Base-by-base conservation (phyloP, 2,113 vertebrate species). In the Brachyistius frenatus region DNA sequence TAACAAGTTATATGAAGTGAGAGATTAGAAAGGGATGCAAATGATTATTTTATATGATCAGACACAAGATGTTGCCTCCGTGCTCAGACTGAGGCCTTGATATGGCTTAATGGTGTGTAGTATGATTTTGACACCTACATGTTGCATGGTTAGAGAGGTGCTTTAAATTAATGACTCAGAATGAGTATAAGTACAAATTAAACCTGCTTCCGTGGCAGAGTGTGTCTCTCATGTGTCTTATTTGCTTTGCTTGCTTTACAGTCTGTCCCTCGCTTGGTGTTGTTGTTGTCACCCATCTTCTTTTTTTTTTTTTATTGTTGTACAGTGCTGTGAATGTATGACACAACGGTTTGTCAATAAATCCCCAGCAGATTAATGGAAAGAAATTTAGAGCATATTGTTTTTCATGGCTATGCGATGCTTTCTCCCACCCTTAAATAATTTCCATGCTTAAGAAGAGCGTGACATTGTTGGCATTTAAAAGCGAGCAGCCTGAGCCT, bases 181-280 rank as follows among this genome's bases (percentile, higher is more conserved):
- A n/a, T 16, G 15, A 31, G 13, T 44, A 49, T 54, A 13, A 41
- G 5, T 36, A 4, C 44, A 61, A 14, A 67, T 31, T 37, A 10
- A 1, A 37, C 46, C 55, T 47, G 1, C 13, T n/a, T 5, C 8
- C 56, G 1, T 36, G 13, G 36, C 44, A 16, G 56, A 9, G 35
- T 53, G 14, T 69, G 3, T 68, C 65, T 78, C 15, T 47, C 35
- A 55, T 33, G 30, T 71, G 14, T 64, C 61, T 78, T 32, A 37
- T n/a, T 49, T 49, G 10, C 0, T 47, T 56, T 23, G 32, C 58
- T 50, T 50, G 49, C 6, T 15, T n/a, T 23, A 10, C 5, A 53
- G 47, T 16, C 44, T 2, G 44, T 44, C 10, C 10, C 41, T 44
- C 8, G 2, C 46, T 11, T 13, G 4, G 46, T 15, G 14, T 50